Evolutionary conservation across 2,888 invertebrate genomes (phyloP).

Genomic region (Lochmaea crataegi): DNA sequence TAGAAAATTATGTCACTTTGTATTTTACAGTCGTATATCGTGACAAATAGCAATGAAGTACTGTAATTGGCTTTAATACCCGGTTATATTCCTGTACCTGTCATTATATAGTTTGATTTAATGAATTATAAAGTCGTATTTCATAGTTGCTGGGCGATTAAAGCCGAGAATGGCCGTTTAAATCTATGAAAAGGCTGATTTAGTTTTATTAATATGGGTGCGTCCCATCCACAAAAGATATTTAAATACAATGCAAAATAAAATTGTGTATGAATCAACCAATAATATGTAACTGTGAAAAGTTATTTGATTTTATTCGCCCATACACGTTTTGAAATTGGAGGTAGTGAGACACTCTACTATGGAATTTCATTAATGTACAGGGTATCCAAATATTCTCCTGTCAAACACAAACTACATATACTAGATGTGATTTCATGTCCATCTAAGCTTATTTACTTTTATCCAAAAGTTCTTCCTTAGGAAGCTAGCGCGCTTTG

Average conservation of each 20-base stretch:
- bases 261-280: no score
- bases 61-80: conserved; percentile 49
- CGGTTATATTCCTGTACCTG: conserved; percentile 46
- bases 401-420: no score
- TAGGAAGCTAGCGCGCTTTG: no score
- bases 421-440: no score
- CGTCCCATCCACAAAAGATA: not conserved
- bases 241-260: not conserved
- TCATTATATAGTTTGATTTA: conserved; percentile 49
- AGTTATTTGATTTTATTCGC: no score
- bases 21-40: conserved; percentile 51
- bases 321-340: no score
- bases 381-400: no score
- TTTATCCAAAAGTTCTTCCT: no score
- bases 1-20: conserved; percentile 50
- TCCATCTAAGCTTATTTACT: no score
- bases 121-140: conserved; percentile 46
- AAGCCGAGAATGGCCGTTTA: conserved; percentile 33
- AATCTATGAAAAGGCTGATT: conserved; percentile 26
- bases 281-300: no score
- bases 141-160: conserved; percentile 37
- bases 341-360: no score
- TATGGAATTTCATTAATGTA: no score
- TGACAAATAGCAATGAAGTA: conserved; percentile 48
- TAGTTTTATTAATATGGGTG: not conserved